phyloP scores from a whole-genome alignment of 2,888 invertebrate genomes.

The Apodemia mormo region DNA sequence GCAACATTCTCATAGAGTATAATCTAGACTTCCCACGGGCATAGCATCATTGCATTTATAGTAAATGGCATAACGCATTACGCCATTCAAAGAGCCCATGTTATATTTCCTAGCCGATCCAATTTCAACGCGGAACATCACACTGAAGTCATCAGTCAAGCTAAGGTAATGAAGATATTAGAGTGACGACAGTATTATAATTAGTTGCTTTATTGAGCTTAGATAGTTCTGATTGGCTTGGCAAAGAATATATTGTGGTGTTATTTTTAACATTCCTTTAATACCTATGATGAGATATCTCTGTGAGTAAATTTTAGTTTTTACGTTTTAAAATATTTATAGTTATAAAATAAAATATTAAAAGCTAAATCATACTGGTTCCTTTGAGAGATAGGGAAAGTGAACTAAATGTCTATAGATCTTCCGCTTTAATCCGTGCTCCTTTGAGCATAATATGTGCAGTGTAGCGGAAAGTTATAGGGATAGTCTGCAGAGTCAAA shows the following conservation, averaged over 20 bases:
- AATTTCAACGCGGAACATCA: slow-evolving; percentile 45
- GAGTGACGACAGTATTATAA: slow-evolving; percentile 59
- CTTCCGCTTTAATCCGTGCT: no score
- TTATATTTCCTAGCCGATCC: slow-evolving; percentile 36
- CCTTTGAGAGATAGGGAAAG: no score
- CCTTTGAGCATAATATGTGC: no score
- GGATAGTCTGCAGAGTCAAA: no score
- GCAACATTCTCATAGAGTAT: not conserved
- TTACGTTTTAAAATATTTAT: no score
- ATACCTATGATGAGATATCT: slow-evolving; percentile 23
- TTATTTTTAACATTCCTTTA: not conserved
- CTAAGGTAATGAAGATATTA: slow-evolving; percentile 55
- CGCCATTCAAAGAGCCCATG: slow-evolving; percentile 40
- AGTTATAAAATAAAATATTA: no score
- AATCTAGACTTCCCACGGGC: slow-evolving; percentile 38
- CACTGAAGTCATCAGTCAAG: slow-evolving; percentile 57
- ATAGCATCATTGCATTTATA: slow-evolving; percentile 25
- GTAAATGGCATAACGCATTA: slow-evolving; percentile 43
- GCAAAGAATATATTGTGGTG: slow-evolving; percentile 41
- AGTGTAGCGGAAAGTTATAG: no score
- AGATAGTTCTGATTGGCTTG: slow-evolving; percentile 49
- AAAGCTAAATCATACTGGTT: no score
- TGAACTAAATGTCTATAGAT: no score
- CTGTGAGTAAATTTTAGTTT: no score
- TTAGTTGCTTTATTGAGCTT: slow-evolving; percentile 59